Conservation (phyloP, 2,888 invertebrate genomes). For the Leptura quadrifasciata region DNA sequence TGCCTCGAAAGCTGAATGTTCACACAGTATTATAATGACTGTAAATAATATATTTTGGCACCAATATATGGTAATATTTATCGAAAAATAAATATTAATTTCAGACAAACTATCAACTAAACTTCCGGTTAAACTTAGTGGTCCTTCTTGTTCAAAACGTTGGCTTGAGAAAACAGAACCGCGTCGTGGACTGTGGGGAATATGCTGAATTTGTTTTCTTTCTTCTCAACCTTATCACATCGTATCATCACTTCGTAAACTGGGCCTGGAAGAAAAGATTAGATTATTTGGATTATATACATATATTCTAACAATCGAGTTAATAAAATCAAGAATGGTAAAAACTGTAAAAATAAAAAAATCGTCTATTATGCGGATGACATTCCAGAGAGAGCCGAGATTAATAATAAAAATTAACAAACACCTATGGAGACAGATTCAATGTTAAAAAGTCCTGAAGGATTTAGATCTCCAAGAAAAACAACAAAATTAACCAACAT, state of each 20-base stretch:
- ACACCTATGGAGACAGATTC: too few species aligned
- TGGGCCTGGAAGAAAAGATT: slow-evolving; percentile 74
- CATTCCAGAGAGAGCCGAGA: too few species aligned
- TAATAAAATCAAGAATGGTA: too few species aligned
- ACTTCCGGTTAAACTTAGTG: not conserved
- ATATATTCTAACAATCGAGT: too few species aligned
- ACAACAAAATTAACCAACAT: too few species aligned
- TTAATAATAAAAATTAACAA: too few species aligned
- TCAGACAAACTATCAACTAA: not conserved
- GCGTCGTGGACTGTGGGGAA: slow-evolving; percentile 85
- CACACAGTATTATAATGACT: not conserved
- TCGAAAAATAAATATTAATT: not conserved
- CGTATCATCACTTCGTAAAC: slow-evolving; percentile 80
- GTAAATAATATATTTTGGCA: not conserved
- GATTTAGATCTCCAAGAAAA: too few species aligned
- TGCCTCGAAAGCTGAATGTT: not conserved
- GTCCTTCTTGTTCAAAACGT: slow-evolving; percentile 42
- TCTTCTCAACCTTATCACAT: slow-evolving; percentile 77
- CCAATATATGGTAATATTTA: not conserved
- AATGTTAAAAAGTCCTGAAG: too few species aligned
- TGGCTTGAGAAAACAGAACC: slow-evolving; percentile 73
- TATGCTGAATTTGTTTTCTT: slow-evolving; percentile 76
- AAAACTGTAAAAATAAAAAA: too few species aligned
- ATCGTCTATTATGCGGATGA: too few species aligned
- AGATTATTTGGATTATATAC: too few species aligned